Base-by-base conservation (phyloP, 2,797 vertebrate species). In the Enteromius unitaeniatus region DNA sequence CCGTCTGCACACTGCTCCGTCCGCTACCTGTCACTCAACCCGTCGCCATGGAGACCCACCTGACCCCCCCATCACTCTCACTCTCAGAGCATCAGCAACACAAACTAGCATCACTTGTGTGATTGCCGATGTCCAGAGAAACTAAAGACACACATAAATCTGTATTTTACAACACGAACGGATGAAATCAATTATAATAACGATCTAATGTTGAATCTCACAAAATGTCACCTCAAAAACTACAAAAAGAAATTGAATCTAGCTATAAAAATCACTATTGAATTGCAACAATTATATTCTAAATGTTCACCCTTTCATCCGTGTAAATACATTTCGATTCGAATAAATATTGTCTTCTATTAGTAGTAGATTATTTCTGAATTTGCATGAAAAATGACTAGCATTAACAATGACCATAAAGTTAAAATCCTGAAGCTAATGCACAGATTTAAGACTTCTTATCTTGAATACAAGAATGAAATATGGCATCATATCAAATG, bases 21-120 rank as follows among this genome's bases (percentile, higher is more conserved):
- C 84, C 79, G 49, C 79, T 77, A 83, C 84, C 87, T 89, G 83
- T 88, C 86, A 84, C 82, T 89, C 85, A 81, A 74, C 74, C 79
- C 60, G 62, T 88, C 82, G 76, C 86, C 87, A 87, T 87, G 78
- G 84, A 84, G 81, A 88, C 77, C 74, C 82, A 85, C 85, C 86
- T 83, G 75, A 64, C 68, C 69, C 69, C 84, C 34, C 28, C 55
- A 58, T 76, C 69, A 62, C 84, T 26, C 40, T 34, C 76, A 78
- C 78, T 26, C 85, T 23, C 62, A 28, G 85, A 85, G 85, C 77
- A 47, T 28, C 1, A 53, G 80, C 86, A 81, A 88, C 90, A 88
- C 17, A 88, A 70, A 11, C 4, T 0, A 34, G 72, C 53, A 60
- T 40, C 34, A 23, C 37, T 58, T 13, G 47, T 60, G 53, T 13